Percentiles rank a stretch among this genome's conserved stretches.
These are phyloP conservation scores for Bhutanitis thaidina DNA, from an alignment of 2,888 invertebrate genomes.

Conservation along the genomic window DNA sequence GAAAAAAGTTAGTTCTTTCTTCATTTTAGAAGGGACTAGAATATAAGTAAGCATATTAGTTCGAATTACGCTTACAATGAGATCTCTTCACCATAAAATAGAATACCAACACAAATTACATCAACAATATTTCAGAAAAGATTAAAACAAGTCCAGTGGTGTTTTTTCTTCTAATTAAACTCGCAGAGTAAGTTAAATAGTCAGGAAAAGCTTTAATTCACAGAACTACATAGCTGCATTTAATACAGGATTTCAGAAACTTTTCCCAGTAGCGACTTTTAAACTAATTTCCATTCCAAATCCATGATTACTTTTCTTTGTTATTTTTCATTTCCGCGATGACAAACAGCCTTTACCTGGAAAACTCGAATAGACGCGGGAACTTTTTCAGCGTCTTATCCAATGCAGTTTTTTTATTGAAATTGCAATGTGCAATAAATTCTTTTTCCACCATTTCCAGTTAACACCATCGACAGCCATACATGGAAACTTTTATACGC, in stretches of 20 bases:
- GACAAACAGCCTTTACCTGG: constrained; percentile 20
- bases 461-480: constrained; percentile 17
- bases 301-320: constrained; percentile 22
- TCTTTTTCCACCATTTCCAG: constrained; percentile 19
- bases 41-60: too few species aligned
- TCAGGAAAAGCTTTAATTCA: constrained; percentile 16
- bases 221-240: constrained; percentile 18
- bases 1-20: too few species aligned
- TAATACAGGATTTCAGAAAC: constrained; percentile 20
- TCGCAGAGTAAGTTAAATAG: constrained; percentile 19
- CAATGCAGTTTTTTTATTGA: constrained; percentile 15
- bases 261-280: constrained; percentile 19
- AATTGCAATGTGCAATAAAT: constrained; percentile 12
- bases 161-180: constrained; percentile 18
- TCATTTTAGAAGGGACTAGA: too few species aligned
- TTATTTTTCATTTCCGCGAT: constrained; percentile 23
- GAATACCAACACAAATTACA: too few species aligned
- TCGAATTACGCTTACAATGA: too few species aligned
- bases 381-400: constrained; percentile 15
- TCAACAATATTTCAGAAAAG: not conserved
- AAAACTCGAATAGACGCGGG: constrained; percentile 18
- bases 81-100: too few species aligned
- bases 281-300: constrained; percentile 23
- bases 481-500: constrained; percentile 19
- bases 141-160: not conserved